Evolutionary conservation across 2,797 vertebrate species (phyloP).

Genomic region (Onychomys leucogaster): DNA sequence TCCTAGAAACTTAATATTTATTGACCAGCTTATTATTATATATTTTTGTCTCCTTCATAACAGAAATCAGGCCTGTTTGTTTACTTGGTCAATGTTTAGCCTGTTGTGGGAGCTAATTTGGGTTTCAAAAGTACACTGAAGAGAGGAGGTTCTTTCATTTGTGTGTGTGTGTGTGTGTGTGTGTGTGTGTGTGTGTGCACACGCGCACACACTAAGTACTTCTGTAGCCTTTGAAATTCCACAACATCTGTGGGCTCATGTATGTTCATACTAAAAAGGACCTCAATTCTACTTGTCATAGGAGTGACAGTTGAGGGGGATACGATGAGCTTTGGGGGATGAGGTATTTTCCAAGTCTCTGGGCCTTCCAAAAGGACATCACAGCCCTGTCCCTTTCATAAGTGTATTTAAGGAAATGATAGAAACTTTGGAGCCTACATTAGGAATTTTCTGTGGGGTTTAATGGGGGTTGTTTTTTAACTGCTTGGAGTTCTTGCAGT

Average conservation of each 20-base stretch:
- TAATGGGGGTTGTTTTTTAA: background rate
- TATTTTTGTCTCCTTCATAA: constrained; percentile 12
- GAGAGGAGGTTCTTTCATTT: background rate
- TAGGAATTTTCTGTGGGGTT: constrained; percentile 7
- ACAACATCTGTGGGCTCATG: background rate
- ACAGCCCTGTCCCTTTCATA: background rate
- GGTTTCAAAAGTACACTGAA: background rate
- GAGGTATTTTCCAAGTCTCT: background rate
- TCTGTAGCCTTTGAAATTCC: constrained; percentile 1
- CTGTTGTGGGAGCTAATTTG: background rate
- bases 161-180: too few species aligned
- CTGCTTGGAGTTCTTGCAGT: constrained; percentile 2
- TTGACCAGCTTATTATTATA: constrained; percentile 10
- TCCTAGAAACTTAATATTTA: constrained; percentile 63
- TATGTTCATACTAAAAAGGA: background rate
- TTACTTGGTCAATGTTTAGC: constrained; percentile 44
- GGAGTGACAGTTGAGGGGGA: background rate
- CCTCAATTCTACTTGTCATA: background rate
- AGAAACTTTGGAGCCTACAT: background rate
- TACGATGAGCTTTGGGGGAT: background rate
- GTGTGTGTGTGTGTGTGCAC: too few species aligned
- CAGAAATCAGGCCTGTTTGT: background rate
- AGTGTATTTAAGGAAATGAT: background rate
- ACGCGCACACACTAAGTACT: too few species aligned
- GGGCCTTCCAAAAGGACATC: background rate